Evolutionary conservation across 2,797 vertebrate genomes (phyloP).

Genomic region (Microctenopoma stevenorrisi): DNA sequence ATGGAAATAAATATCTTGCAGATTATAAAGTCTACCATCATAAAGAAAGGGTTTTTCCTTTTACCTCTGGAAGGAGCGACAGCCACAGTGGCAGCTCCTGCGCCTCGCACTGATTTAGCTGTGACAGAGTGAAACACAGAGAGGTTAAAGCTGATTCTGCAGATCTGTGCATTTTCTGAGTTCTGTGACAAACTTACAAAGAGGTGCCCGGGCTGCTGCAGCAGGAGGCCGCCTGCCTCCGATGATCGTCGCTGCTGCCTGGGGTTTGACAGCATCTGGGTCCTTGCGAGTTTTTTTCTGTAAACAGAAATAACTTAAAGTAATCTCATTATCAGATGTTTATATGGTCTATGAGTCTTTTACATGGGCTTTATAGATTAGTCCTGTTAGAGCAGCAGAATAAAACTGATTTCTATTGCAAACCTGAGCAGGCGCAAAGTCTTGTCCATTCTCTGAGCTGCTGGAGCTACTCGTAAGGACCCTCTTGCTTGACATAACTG

Average conservation of each 20-base stretch:
- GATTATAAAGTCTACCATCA: no score
- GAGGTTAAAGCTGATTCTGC: no score
- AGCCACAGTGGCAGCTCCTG: constrained; percentile 79
- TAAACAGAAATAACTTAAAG: not conserved
- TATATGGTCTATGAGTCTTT: not conserved
- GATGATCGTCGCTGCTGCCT: constrained; percentile 64
- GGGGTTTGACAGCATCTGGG: constrained; percentile 48
- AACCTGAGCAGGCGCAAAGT: constrained; percentile 77
- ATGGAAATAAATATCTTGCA: no score
- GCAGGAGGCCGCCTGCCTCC: constrained; percentile 52
- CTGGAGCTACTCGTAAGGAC: constrained; percentile 49
- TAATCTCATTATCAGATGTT: no score
- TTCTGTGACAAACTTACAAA: constrained; percentile 62
- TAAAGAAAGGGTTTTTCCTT: not conserved
- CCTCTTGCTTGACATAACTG: constrained; percentile 78
- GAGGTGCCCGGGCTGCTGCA: constrained; percentile 42
- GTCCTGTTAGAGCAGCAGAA: not conserved
- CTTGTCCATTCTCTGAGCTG: constrained; percentile 59
- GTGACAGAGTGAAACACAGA: constrained; percentile 1
- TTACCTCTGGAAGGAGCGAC: constrained; percentile 79
- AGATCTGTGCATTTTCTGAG: not conserved
- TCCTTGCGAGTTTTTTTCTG: constrained; percentile 80
- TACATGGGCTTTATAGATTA: not conserved
- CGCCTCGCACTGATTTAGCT: constrained; percentile 65
- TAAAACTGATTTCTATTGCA: not conserved